phyloP scores from a whole-genome alignment of 2,888 invertebrate species.

The Meteorus cinctellus region DNA sequence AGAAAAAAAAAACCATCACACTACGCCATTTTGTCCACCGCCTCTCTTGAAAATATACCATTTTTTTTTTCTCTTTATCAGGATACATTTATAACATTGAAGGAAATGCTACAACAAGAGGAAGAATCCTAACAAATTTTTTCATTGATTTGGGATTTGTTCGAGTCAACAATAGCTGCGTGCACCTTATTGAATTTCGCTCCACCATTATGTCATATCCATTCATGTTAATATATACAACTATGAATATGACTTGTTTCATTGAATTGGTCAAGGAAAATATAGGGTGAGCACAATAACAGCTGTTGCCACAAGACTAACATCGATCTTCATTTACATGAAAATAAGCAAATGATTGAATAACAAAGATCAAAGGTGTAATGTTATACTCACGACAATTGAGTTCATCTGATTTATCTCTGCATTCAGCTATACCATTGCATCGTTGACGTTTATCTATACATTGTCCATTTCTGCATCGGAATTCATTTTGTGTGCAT shows the following conservation, averaged over 20 bases:
- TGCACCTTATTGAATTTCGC: constrained; percentile 11
- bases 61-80: background rate
- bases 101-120: constrained; percentile 7
- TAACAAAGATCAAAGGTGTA: background rate
- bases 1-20: background rate
- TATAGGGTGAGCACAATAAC: background rate
- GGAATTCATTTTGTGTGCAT: constrained; percentile 77
- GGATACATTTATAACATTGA: background rate
- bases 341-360: constrained; percentile 20
- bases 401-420: constrained; percentile 78
- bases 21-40: background rate
- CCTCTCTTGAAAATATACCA: background rate
- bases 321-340: background rate
- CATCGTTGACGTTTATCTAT: constrained; percentile 76
- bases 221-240: background rate
- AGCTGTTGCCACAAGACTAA: background rate
- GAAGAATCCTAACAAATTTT: constrained; percentile 9
- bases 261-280: background rate
- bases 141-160: constrained; percentile 12
- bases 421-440: constrained; percentile 76
- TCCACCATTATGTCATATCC: constrained; percentile 12
- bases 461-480: constrained; percentile 79
- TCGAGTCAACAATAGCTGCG: constrained; percentile 27
- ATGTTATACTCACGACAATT: constrained; percentile 76
- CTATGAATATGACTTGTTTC: background rate